These are phyloP conservation scores for Phragmatobia fuliginosa DNA, from an alignment of 2,888 invertebrate species.

Conservation along the genomic window DNA sequence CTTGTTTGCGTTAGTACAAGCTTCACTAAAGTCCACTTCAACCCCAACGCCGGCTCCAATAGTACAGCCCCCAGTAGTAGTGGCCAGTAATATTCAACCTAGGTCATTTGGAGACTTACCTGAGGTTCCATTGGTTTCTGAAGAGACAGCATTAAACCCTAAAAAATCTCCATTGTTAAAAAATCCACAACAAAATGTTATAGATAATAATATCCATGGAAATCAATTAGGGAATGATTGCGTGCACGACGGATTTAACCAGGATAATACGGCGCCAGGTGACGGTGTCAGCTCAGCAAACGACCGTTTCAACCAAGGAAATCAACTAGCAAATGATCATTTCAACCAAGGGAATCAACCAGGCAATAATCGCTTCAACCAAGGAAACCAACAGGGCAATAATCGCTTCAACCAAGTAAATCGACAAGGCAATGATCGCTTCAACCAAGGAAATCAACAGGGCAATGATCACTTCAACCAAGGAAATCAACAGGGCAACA, in stretches of 20 bases:
- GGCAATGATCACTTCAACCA: slow-evolving; percentile 15
- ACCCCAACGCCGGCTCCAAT: slow-evolving; percentile 35
- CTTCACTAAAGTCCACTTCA: slow-evolving; percentile 68
- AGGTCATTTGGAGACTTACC: slow-evolving; percentile 76
- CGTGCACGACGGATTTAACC: slow-evolving; percentile 11
- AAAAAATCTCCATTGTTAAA: slow-evolving; percentile 1
- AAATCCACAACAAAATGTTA: background rate
- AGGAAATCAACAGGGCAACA: slow-evolving; percentile 20
- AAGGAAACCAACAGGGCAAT: slow-evolving; percentile 9
- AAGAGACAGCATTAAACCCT: slow-evolving; percentile 19
- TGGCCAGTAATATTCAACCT: slow-evolving; percentile 66
- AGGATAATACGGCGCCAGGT: slow-evolving; percentile 5
- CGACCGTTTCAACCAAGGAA: slow-evolving; percentile 29
- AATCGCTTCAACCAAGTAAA: slow-evolving; percentile 23
- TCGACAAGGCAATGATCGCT: background rate
- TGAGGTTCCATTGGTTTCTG: slow-evolving; percentile 34
- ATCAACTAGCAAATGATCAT: slow-evolving; percentile 29
- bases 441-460: slow-evolving; percentile 2
- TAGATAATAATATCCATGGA: slow-evolving; percentile 1
- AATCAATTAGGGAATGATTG: slow-evolving; percentile 1
- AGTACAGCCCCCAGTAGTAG: slow-evolving; percentile 55
- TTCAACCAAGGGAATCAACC: slow-evolving; percentile 30
- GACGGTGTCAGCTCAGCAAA: slow-evolving; percentile 10
- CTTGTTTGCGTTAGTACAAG: slow-evolving; percentile 76
- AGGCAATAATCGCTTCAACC: slow-evolving; percentile 3